Evolutionary conservation across 2,113 vertebrate species (phyloP).

Genomic region (Pedetes capensis): DNA sequence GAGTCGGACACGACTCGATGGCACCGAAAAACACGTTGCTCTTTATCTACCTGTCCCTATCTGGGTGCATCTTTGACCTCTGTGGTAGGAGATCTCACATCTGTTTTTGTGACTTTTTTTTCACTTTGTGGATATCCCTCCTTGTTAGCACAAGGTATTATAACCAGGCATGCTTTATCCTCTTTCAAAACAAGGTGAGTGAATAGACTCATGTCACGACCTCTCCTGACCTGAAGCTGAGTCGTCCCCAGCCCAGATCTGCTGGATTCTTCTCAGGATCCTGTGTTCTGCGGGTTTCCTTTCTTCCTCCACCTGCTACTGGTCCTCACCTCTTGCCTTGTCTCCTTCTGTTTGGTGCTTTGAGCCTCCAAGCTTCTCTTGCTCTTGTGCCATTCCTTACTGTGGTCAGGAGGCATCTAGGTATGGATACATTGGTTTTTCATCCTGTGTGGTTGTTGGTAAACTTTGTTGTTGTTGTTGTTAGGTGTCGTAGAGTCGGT

Average conservation of each 20-base stretch:
- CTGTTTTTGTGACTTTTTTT: background rate
- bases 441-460: background rate
- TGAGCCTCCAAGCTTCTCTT: background rate
- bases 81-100: fast-evolving
- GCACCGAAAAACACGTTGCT: too few relatives aligned
- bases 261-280: background rate
- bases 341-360: too few relatives aligned
- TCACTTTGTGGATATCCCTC: fast-evolving
- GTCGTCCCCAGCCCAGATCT: too few relatives aligned
- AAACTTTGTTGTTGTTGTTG: too few relatives aligned
- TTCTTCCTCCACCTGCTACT: fast-evolving
- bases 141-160: background rate
- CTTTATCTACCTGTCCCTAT: background rate
- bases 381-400: background rate
- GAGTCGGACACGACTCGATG: too few relatives aligned
- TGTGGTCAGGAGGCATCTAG: background rate
- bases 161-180: background rate
- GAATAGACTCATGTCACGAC: too few relatives aligned
- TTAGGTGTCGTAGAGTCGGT: too few relatives aligned
- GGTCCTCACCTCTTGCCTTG: fast-evolving
- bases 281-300: too few relatives aligned
- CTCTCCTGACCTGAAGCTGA: fast-evolving
- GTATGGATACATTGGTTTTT: background rate
- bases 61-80: background rate
- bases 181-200: background rate